Conservation (phyloP, 2,888 invertebrate species). For the Dynastes hyllus region DNA sequence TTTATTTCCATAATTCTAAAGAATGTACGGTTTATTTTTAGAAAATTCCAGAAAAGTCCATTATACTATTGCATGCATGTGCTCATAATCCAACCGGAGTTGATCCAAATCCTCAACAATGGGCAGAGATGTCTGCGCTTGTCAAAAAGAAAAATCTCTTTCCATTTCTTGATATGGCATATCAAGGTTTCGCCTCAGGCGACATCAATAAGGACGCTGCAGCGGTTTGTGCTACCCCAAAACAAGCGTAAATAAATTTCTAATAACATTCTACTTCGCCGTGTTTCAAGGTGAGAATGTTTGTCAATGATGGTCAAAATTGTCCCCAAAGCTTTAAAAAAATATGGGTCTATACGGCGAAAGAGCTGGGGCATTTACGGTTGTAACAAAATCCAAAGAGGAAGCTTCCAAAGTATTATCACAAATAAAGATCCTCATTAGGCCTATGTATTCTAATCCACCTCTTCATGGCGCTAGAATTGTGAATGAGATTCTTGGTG, state of each 20-base stretch:
- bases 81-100: conserved; percentile 99
- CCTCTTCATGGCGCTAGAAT: conserved; percentile 95
- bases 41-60: conserved; percentile 94
- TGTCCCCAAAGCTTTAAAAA: conserved; percentile 94
- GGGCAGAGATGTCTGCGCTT: conserved; percentile 89
- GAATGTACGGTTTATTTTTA: conserved; percentile 67
- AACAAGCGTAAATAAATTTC: neutral
- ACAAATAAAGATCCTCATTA: conserved; percentile 95
- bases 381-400: conserved; percentile 84
- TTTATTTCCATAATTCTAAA: neutral
- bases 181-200: conserved; percentile 97
- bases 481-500: conserved; percentile 88
- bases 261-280: neutral
- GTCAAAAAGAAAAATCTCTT: conserved; percentile 88
- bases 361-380: conserved; percentile 92
- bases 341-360: conserved; percentile 97
- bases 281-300: conserved; percentile 77
- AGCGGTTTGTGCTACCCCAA: conserved; percentile 73
- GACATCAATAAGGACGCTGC: conserved; percentile 89
- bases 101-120: conserved; percentile 90
- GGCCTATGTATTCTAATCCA: conserved; percentile 98
- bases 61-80: conserved; percentile 96
- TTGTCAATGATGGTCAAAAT: conserved; percentile 93
- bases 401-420: conserved; percentile 91
- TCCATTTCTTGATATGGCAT: conserved; percentile 99